phyloP scores from a whole-genome alignment of 2,797 vertebrate species.

The Coranthus polyacanthus region DNA sequence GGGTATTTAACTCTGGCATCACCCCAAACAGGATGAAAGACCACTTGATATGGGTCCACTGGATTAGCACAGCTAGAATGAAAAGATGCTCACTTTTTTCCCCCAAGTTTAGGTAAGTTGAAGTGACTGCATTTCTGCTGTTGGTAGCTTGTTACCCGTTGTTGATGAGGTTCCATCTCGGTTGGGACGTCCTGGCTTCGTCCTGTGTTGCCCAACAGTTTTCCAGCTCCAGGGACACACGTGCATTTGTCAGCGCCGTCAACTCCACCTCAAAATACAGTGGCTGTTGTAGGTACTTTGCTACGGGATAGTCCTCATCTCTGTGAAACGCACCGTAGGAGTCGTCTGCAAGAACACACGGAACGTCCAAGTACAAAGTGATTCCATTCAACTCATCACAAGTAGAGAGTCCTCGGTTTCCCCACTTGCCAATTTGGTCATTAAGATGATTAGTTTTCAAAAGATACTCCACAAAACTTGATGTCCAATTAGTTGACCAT shows the following conservation, averaged over 20 bases:
- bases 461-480: too few species aligned
- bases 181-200: slow-evolving; percentile 51
- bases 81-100: too few species aligned
- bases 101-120: too few species aligned
- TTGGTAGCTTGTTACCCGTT: slow-evolving; percentile 66
- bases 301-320: slow-evolving; percentile 59
- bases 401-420: not conserved
- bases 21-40: slow-evolving; percentile 69
- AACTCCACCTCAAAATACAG: slow-evolving; percentile 80
- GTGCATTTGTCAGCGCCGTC: slow-evolving; percentile 47
- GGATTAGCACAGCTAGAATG: slow-evolving; percentile 73
- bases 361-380: not conserved
- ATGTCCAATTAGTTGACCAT: not conserved
- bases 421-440: not conserved
- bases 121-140: not conserved
- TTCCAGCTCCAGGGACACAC: slow-evolving; percentile 71
- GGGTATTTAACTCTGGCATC: slow-evolving; percentile 79
- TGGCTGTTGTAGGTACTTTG: slow-evolving; percentile 67
- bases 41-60: slow-evolving; percentile 54
- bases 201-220: slow-evolving; percentile 78
- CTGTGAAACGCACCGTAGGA: slow-evolving; percentile 66
- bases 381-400: not conserved
- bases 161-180: slow-evolving; percentile 79
- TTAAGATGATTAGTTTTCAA: slow-evolving; percentile 7
- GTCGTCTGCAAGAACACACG: slow-evolving; percentile 54